These are phyloP conservation scores for Bactericera cockerelli DNA, from an alignment of 1,140 invertebrate genomes.

Conservation along the genomic window DNA sequence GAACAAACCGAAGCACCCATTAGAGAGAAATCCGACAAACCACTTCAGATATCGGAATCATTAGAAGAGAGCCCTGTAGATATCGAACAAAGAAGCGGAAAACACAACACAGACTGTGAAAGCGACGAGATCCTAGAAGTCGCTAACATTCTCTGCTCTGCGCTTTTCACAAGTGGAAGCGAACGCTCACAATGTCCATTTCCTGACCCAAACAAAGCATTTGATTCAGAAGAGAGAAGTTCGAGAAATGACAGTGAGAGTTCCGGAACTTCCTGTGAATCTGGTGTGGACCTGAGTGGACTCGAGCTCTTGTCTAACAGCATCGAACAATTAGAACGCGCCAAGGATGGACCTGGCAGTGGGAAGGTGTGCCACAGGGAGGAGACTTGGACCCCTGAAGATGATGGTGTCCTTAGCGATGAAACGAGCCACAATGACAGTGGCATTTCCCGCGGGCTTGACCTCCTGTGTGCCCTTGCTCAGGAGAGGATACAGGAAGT, in stretches of 20 bases:
- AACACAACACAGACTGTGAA: too few species aligned
- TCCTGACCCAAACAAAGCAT: background rate
- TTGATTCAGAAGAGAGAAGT: too few species aligned
- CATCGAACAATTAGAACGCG: conserved; percentile 49
- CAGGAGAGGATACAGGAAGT: conserved; percentile 68
- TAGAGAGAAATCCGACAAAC: too few species aligned
- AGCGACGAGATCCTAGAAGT: background rate
- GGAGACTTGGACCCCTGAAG: too few species aligned
- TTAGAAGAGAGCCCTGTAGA: too few species aligned
- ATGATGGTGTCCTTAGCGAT: background rate
- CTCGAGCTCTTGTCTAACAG: conserved; percentile 65
- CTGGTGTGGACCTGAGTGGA: conserved; percentile 48
- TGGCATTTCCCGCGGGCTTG: conserved; percentile 42
- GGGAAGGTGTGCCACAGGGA: background rate
- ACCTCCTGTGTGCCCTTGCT: conserved; percentile 65
- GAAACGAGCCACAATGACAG: background rate
- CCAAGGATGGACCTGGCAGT: background rate
- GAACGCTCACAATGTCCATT: background rate
- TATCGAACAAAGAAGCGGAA: too few species aligned
- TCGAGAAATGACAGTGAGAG: background rate
- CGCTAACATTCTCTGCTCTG: background rate
- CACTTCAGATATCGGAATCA: too few species aligned
- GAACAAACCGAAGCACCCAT: too few species aligned
- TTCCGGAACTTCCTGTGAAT: background rate
- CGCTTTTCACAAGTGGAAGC: background rate